phyloP scores from a whole-genome alignment of 2,888 invertebrate genomes.

The Brachyptera putata region DNA sequence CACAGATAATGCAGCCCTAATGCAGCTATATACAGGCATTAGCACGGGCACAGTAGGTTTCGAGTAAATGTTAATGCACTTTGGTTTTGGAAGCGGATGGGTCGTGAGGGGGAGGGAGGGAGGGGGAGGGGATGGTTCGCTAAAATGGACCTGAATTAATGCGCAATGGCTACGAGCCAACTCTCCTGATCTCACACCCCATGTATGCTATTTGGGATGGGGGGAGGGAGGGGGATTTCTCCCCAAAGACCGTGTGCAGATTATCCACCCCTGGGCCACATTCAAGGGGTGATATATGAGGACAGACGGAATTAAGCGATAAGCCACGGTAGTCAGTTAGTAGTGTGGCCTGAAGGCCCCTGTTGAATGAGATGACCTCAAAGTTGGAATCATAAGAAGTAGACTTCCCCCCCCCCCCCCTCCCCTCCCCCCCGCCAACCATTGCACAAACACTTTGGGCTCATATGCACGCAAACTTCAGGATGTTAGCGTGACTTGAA shows the following conservation, averaged over 20 bases:
- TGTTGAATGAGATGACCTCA: conserved; percentile 28
- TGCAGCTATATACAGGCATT: too few species aligned
- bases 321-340: conserved; percentile 21
- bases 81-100: background rate
- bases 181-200: conserved; percentile 25
- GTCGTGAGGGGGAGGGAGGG: background rate
- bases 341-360: conserved; percentile 19
- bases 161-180: conserved; percentile 27
- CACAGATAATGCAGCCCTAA: too few species aligned
- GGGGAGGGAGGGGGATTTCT: background rate
- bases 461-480: too few species aligned
- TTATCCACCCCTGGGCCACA: conserved; percentile 23
- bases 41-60: conserved; percentile 5
- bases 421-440: background rate
- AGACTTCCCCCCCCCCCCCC: background rate
- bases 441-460: too few species aligned
- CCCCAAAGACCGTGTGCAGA: conserved; percentile 15
- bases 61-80: conserved; percentile 4
- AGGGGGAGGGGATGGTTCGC: background rate
- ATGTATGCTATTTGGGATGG: background rate
- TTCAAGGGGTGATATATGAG: conserved; percentile 30
- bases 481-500: too few species aligned
- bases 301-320: conserved; percentile 32
- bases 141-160: background rate
- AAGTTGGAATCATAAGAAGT: background rate